Base-by-base conservation (phyloP, 2,113 vertebrate species). In the Chelonoidis abingdonii region DNA sequence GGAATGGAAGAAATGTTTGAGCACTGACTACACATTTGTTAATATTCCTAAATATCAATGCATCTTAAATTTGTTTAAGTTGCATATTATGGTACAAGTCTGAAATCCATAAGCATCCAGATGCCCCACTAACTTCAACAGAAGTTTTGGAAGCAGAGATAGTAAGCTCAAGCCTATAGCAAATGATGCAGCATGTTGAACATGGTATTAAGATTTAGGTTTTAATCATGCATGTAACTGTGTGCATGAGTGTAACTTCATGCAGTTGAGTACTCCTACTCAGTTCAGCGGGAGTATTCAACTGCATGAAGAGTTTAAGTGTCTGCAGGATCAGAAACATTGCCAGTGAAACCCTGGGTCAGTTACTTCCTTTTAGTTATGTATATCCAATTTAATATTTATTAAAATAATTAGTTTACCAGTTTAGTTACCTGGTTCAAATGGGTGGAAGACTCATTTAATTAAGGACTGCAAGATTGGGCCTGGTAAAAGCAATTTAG, bases 341-440 rank as follows among this genome's bases (percentile, higher is more conserved):
- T 27, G 41, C 41, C 41, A 96, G 79, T n/a, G 76, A 89, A 91
- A 52, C 0, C 0, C n/a, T 50, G 41, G 41, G 24, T 31, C 0
- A 0, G 76, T 24, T 84, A 29, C 49, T 95, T 87, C 6, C 75
- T 47, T 12, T 81, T 41, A 76, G 47, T 91, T 89, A 88, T 0
- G 1, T 53, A 49, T 80, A n/a, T 2, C 82, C 84, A 25, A 88
- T 92, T 89, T 24, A 81, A 89, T 72, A 90, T 75, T 22, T 78
- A 7, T 79, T 54, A 10, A 16, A 81, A 17, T 72, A 8, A 38
- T 72, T 38, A 72, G 65, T 72, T 72, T 90, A 89, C 83, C 89
- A 75, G 2, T 17, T 94, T 87, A 91, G 84, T 11, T 81, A 69
- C 19, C 50, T 87, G 25, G 7, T 85, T 86, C 22, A 2, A 53